phyloP scores from a whole-genome alignment of 1,140 invertebrate genomes.

The Aphidius ervi region DNA sequence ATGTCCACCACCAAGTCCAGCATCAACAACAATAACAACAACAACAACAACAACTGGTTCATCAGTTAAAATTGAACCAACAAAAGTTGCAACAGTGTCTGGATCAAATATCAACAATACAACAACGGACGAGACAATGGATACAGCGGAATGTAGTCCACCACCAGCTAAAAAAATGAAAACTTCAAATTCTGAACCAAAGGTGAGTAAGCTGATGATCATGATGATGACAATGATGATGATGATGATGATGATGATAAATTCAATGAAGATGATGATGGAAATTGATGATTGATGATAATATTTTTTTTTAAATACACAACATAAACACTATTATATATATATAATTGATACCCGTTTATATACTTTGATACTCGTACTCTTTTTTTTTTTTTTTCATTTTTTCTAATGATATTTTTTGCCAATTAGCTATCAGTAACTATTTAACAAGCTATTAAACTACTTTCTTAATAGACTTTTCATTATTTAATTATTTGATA shows the following conservation, averaged over 20 bases:
- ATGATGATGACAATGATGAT: not conserved
- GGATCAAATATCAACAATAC: conserved; percentile 41
- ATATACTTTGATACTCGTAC: no score
- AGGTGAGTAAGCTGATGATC: conserved; percentile 51
- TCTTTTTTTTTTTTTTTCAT: no score
- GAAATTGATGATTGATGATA: not conserved
- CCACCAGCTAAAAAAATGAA: conserved; percentile 66
- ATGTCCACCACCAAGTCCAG: conserved; percentile 52
- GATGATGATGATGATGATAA: no score
- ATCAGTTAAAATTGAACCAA: conserved; percentile 53
- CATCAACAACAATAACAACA: conserved; percentile 54
- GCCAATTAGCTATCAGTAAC: no score
- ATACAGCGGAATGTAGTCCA: conserved; percentile 51
- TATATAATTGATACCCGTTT: no score
- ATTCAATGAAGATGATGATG: no score
- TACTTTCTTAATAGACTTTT: no score
- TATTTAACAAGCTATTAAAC: no score
- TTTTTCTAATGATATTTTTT: no score
- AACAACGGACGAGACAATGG: conserved; percentile 54
- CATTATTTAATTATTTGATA: no score
- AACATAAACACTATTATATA: no score
- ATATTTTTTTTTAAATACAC: not conserved
- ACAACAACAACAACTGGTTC: conserved; percentile 52
- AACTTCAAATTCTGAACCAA: conserved; percentile 56
- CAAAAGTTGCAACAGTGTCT: conserved; percentile 49